phyloP scores from a whole-genome alignment of 2,888 invertebrate species.

The Lithosia quadra region DNA sequence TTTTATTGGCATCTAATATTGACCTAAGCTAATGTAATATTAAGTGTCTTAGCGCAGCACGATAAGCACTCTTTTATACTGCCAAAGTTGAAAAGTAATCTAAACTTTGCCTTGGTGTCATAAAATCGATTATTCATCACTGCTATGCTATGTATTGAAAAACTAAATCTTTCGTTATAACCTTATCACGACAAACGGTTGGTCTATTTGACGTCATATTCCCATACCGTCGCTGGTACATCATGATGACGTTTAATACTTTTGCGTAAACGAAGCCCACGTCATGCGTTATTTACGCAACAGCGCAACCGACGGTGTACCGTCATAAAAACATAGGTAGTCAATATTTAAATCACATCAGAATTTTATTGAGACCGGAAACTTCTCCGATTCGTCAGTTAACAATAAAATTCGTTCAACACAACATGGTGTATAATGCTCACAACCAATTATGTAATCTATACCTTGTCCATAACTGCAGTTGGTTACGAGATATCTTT shows the following conservation, averaged over 20 bases:
- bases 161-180: neutral
- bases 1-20: no score
- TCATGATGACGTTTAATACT: neutral
- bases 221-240: neutral
- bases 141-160: no score
- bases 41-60: neutral
- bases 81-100: neutral
- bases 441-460: conserved; percentile 18
- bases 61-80: neutral
- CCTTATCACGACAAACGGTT: neutral
- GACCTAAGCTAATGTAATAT: no score
- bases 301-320: neutral
- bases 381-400: conserved; percentile 24
- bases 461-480: conserved; percentile 23
- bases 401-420: conserved; percentile 41
- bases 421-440: conserved; percentile 8
- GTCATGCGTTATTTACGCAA: conserved; percentile 2
- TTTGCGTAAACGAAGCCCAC: neutral
- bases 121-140: conserved; percentile 4
- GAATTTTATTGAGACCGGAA: conserved; percentile 23
- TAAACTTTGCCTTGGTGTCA: neutral
- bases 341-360: conserved; percentile 5
- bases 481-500: conserved; percentile 35
- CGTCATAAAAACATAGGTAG: neutral
- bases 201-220: neutral